These are phyloP conservation scores for Brachymystax lenok DNA, from an alignment of 2,797 vertebrate species.

Conservation along the genomic window DNA sequence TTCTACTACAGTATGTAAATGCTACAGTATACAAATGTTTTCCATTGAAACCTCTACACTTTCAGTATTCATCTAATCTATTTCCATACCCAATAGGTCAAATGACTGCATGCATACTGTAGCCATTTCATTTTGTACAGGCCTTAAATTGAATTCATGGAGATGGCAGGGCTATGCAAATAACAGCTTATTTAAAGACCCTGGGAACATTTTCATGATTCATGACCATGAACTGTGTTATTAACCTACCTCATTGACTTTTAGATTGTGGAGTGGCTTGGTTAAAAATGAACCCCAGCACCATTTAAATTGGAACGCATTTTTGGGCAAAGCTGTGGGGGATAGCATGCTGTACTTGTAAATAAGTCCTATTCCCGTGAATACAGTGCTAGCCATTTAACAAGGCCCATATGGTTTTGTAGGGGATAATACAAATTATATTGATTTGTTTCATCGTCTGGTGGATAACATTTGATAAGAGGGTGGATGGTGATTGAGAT, in stretches of 20 bases:
- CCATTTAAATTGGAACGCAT: slow-evolving; percentile 22
- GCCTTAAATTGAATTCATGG: slow-evolving; percentile 39
- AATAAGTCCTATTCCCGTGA: not conserved
- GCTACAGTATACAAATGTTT: not conserved
- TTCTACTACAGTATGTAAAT: not conserved
- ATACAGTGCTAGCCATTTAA: not conserved
- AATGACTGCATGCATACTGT: not conserved
- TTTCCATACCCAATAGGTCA: not conserved
- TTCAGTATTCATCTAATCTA: not conserved
- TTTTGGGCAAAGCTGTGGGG: slow-evolving; percentile 7
- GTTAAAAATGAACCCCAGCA: slow-evolving; percentile 40
- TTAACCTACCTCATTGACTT: slow-evolving; percentile 53
- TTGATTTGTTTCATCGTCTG: slow-evolving; percentile 18
- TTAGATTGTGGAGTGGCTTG: slow-evolving; percentile 44
- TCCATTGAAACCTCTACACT: not conserved
- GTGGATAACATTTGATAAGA: slow-evolving; percentile 27
- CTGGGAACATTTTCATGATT: slow-evolving; percentile 52
- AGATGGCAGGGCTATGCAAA: slow-evolving; percentile 45
- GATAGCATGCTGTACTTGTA: not conserved
- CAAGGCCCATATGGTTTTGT: not conserved
- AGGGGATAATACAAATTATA: slow-evolving; percentile 16
- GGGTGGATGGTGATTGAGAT: slow-evolving; percentile 22
- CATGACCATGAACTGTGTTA: slow-evolving; percentile 57
- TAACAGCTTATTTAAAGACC: slow-evolving; percentile 25
- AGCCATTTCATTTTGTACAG: slow-evolving; percentile 21